A percentile compares a stretch with the other conserved stretches of the same genome.
phyloP scores from a whole-genome alignment of 2,797 vertebrate genomes.

The Thripadectes ignobilis region DNA sequence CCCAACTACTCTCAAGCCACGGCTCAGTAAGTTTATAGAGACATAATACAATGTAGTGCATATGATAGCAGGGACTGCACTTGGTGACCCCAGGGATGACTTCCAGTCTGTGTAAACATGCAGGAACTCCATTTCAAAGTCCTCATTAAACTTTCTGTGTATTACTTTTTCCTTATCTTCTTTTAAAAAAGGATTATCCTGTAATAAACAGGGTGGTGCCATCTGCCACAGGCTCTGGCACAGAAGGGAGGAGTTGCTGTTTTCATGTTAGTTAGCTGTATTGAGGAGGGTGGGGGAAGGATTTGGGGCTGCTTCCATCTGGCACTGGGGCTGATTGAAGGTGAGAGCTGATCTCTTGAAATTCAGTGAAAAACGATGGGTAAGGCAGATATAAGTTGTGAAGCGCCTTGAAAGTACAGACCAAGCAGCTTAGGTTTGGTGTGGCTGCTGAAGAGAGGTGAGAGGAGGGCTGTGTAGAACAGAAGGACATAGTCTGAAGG shows the following conservation, averaged over 20 bases:
- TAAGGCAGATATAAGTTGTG: background rate
- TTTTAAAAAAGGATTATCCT: slow-evolving; percentile 47
- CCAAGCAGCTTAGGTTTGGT: background rate
- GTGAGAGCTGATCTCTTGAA: slow-evolving; percentile 50
- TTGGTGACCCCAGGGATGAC: background rate
- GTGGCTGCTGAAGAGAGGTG: background rate
- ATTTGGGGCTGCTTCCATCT: slow-evolving; percentile 56
- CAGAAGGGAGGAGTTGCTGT: slow-evolving; percentile 60
- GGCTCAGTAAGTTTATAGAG: background rate
- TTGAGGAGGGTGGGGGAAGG: background rate
- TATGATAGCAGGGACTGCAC: background rate
- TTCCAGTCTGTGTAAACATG: background rate
- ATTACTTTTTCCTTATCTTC: slow-evolving; percentile 36
- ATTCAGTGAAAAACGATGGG: slow-evolving; percentile 5
- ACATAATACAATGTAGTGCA: background rate
- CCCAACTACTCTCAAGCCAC: background rate
- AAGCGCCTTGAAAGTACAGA: background rate
- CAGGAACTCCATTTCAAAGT: background rate
- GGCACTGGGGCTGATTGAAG: slow-evolving; percentile 44
- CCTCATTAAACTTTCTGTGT: slow-evolving; percentile 17
- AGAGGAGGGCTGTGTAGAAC: background rate
- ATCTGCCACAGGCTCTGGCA: slow-evolving; percentile 55
- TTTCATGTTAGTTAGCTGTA: slow-evolving; percentile 42
- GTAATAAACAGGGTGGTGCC: slow-evolving; percentile 52
- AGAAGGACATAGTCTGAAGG: background rate